phyloP scores from a whole-genome alignment of 2,113 vertebrate genomes.

The Hippolais icterina region DNA sequence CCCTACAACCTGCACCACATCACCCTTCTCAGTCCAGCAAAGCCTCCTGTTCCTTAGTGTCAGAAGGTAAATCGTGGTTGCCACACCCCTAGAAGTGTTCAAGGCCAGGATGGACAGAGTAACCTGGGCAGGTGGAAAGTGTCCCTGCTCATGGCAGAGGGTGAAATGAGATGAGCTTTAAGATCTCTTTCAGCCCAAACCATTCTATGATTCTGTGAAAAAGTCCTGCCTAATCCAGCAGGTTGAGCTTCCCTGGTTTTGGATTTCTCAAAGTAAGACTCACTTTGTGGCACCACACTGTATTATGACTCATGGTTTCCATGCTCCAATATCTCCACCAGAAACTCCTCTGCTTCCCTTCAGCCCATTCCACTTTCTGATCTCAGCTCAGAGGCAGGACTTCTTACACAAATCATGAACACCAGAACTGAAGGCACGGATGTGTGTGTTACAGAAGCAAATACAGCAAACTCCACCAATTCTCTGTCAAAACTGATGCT shows the following conservation, averaged over 20 bases:
- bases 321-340: not conserved
- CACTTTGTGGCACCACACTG: not conserved
- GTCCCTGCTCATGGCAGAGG: not conserved
- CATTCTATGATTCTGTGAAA: not conserved
- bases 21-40: not conserved
- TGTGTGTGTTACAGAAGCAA: not conserved
- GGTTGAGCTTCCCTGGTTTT: not conserved
- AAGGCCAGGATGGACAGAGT: not conserved
- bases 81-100: not conserved
- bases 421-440: not conserved
- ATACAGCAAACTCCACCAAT: not conserved
- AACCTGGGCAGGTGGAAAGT: not conserved
- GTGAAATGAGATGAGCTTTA: not conserved
- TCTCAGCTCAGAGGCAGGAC: not conserved
- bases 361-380: not conserved
- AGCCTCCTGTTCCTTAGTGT: not conserved
- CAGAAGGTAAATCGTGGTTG: not conserved
- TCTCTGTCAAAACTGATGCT: not conserved
- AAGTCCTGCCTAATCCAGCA: not conserved
- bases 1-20: not conserved
- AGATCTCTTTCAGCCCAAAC: not conserved
- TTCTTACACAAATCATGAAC: not conserved
- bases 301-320: fast-evolving
- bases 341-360: not conserved
- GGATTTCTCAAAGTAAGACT: not conserved